These are phyloP conservation scores for Apamea epomidion DNA, from an alignment of 2,888 invertebrate species.

Conservation along the genomic window DNA sequence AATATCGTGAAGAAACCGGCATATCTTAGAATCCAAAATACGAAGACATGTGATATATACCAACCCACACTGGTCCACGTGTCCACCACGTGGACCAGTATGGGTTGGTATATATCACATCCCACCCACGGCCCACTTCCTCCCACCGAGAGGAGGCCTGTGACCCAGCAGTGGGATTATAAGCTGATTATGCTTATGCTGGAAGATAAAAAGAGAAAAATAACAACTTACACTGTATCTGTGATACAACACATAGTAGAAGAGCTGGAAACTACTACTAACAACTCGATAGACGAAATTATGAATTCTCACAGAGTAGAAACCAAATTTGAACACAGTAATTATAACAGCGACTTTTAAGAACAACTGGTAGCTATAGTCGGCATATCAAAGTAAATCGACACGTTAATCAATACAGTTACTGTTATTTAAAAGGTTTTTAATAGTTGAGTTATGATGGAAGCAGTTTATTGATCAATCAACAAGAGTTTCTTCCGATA, in stretches of 20 bases:
- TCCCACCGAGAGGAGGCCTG: not conserved
- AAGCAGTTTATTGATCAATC: constrained; percentile 79
- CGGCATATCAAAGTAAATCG: constrained; percentile 63
- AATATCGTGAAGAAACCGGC: not conserved
- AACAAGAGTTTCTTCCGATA: constrained; percentile 72
- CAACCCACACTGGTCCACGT: not conserved
- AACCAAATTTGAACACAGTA: constrained; percentile 47
- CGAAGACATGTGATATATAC: not conserved
- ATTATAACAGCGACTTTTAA: constrained; percentile 54
- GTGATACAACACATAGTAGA: not conserved
- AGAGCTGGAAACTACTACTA: not conserved
- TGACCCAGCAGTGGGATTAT: not conserved
- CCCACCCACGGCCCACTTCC: not conserved
- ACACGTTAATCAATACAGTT: constrained; percentile 63
- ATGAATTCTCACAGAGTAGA: constrained; percentile 45
- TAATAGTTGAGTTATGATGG: constrained; percentile 73
- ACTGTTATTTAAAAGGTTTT: constrained; percentile 71
- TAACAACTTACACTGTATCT: not conserved
- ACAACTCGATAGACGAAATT: constrained; percentile 4
- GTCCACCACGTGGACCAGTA: no score
- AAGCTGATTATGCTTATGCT: not conserved
- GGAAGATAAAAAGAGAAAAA: not conserved
- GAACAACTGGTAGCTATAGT: constrained; percentile 53
- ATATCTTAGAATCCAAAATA: no score
- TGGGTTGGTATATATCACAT: no score